A percentile compares a stretch with the other conserved stretches of the same genome.
Evolutionary conservation across 2,797 vertebrate genomes (phyloP).

Genomic region (Myotis planiceps): DNA sequence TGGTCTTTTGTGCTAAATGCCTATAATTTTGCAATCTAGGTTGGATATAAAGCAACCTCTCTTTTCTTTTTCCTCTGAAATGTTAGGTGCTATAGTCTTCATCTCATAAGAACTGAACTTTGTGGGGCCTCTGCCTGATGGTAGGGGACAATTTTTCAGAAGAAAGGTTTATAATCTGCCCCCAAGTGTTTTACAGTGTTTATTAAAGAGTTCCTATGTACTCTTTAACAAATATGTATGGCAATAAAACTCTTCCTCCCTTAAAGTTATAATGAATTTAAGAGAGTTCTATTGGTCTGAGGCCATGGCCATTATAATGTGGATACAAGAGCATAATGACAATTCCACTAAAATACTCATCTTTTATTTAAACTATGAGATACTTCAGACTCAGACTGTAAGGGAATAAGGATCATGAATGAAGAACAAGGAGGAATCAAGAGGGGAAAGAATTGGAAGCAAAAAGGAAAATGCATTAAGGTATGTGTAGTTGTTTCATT

Average conservation of each 20-base stretch:
- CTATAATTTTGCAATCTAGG: neutral
- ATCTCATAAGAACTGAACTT: neutral
- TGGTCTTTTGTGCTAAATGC: slow-evolving; percentile 43
- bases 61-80: neutral
- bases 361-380: neutral
- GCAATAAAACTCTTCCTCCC: neutral
- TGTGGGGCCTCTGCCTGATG: neutral
- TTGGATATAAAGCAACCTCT: neutral
- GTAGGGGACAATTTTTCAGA: neutral
- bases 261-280: neutral
- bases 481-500: slow-evolving; percentile 21
- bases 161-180: neutral
- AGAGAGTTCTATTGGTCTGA: neutral
- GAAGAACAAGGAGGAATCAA: neutral
- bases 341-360: neutral
- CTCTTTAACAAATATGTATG: neutral
- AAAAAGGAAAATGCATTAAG: neutral
- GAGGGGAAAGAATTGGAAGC: neutral
- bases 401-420: neutral
- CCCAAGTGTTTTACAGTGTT: neutral
- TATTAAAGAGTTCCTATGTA: neutral
- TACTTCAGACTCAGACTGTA: neutral
- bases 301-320: neutral
- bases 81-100: neutral
- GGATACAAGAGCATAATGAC: neutral